Conservation (phyloP, 2,113 vertebrate genomes). For the Tachysurus vachellii region DNA sequence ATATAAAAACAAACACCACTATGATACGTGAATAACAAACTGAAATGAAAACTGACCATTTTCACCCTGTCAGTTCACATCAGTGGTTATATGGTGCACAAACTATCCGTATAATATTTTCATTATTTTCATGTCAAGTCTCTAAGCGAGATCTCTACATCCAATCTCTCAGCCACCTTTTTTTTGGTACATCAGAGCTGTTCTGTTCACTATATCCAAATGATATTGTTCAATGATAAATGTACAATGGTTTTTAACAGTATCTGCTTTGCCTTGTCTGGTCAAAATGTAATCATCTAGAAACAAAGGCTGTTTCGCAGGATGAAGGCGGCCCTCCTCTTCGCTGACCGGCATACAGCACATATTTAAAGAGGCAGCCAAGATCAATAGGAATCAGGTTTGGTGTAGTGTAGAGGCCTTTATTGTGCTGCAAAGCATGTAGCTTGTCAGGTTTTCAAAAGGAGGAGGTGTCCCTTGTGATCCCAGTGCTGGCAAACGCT, state of each 20-base stretch:
- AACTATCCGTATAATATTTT: background rate
- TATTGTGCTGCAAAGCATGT: conserved; percentile 69
- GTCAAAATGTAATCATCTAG: conserved; percentile 57
- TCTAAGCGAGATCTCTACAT: background rate
- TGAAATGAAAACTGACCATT: background rate
- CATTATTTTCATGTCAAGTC: background rate
- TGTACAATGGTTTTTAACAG: background rate
- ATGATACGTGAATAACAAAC: background rate
- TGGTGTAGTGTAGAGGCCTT: conserved; percentile 58
- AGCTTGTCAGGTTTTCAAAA: conserved; percentile 65
- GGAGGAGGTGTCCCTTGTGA: conserved; percentile 58
- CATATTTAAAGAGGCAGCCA: conserved; percentile 56
- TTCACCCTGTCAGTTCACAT: background rate
- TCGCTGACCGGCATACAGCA: conserved; percentile 50
- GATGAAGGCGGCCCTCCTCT: conserved; percentile 18
- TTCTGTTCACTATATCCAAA: background rate
- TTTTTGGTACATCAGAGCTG: too few relatives aligned
- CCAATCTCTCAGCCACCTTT: background rate
- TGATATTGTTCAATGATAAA: too few relatives aligned
- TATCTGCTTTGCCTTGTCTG: background rate
- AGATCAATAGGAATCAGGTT: conserved; percentile 74
- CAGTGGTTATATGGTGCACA: background rate
- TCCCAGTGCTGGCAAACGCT: conserved; percentile 67
- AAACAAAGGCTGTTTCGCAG: conserved; percentile 56
- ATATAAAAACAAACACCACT: background rate